A percentile compares a stretch with the other conserved stretches of the same genome.
phyloP scores from a whole-genome alignment of 2,888 invertebrate genomes.

The Tetragonisca angustula region DNA sequence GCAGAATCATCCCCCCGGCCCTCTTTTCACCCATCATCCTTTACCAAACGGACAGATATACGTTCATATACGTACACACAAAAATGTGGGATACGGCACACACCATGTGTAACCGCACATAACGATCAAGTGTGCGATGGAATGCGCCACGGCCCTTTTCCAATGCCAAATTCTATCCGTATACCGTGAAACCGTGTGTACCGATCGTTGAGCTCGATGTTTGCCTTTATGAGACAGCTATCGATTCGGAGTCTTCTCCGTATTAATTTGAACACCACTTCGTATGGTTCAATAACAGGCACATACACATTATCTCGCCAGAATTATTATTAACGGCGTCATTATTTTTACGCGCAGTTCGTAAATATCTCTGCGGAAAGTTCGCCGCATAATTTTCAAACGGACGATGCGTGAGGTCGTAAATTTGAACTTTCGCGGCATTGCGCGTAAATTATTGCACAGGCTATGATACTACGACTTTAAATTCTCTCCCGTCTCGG shows the following conservation, averaged over 20 bases:
- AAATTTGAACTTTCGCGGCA: slow-evolving; percentile 27
- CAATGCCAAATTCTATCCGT: slow-evolving; percentile 45
- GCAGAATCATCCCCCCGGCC: slow-evolving; percentile 28
- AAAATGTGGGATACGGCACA: slow-evolving; percentile 53
- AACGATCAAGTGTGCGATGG: slow-evolving; percentile 29
- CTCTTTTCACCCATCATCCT: slow-evolving; percentile 6
- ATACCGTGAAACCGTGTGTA: slow-evolving; percentile 11
- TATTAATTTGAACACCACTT: slow-evolving; percentile 8
- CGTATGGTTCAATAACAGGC: slow-evolving; percentile 3
- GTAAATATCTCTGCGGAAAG: neutral
- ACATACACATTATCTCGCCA: neutral
- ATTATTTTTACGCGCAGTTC: neutral
- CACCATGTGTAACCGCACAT: slow-evolving; percentile 47
- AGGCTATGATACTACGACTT: neutral
- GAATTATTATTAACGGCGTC: neutral
- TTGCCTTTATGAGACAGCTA: slow-evolving; percentile 27
- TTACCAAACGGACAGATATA: slow-evolving; percentile 39
- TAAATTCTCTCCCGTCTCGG: slow-evolving; percentile 8
- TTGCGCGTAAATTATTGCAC: slow-evolving; percentile 23
- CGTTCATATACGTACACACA: slow-evolving; percentile 23
- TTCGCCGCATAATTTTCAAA: slow-evolving; percentile 22
- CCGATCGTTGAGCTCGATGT: neutral
- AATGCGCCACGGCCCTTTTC: slow-evolving; percentile 22
- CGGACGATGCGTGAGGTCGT: neutral
- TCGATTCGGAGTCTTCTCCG: slow-evolving; percentile 8